Conservation (phyloP, 2,888 invertebrate species). For the Synanthedon myopaeformis region DNA sequence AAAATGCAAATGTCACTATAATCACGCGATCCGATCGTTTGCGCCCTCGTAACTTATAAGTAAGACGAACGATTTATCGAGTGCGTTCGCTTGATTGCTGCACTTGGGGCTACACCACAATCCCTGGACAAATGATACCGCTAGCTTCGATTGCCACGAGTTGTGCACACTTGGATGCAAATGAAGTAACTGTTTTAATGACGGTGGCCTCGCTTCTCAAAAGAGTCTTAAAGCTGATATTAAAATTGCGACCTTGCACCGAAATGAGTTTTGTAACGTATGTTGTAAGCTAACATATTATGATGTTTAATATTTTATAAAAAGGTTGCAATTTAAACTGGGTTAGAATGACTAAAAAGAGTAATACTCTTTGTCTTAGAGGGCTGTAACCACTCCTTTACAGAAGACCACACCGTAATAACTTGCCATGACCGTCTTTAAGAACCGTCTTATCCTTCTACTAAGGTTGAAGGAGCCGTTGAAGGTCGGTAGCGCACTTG, state of each 20-base stretch:
- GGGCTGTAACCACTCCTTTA: too few relatives aligned
- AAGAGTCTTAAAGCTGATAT: slow-evolving; percentile 7
- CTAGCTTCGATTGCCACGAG: not conserved
- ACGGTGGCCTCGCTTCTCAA: slow-evolving; percentile 11
- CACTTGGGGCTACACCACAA: slow-evolving; percentile 9
- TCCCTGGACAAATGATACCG: not conserved
- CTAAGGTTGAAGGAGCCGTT: too few relatives aligned
- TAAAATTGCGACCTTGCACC: slow-evolving; percentile 11
- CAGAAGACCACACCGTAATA: too few relatives aligned
- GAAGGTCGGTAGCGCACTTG: too few relatives aligned
- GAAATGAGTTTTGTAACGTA: slow-evolving; percentile 6
- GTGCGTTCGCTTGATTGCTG: slow-evolving; percentile 12
- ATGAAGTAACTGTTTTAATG: slow-evolving; percentile 8
- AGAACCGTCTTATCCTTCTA: too few relatives aligned
- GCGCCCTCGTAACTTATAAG: slow-evolving; percentile 6
- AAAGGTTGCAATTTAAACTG: not conserved
- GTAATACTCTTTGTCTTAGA: too few relatives aligned
- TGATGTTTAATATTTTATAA: not conserved
- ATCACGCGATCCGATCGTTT: slow-evolving; percentile 29
- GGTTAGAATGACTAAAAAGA: too few relatives aligned
- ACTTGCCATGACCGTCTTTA: too few relatives aligned
- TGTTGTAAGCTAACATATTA: slow-evolving; percentile 2
- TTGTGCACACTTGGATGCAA: slow-evolving; percentile 2
- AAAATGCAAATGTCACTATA: slow-evolving; percentile 40
- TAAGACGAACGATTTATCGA: slow-evolving; percentile 16